phyloP scores from a whole-genome alignment of 2,113 vertebrate species.

The Penelope pileata region DNA sequence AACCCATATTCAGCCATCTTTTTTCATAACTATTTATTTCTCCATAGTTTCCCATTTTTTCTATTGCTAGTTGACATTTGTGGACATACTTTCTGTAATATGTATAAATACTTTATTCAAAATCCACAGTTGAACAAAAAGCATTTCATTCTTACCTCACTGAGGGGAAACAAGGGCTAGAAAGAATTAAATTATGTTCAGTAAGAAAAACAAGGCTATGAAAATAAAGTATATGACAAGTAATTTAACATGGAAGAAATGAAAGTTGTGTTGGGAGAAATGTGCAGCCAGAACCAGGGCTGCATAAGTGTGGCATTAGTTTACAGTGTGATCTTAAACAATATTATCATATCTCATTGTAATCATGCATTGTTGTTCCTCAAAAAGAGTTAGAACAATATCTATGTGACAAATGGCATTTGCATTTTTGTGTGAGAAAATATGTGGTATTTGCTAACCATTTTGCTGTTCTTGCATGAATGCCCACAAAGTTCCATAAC shows the following conservation, averaged over 20 bases:
- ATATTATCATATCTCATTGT: not conserved
- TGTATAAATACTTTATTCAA: not conserved
- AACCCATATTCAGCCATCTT: not conserved
- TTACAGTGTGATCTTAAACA: not conserved
- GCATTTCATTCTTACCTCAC: not conserved
- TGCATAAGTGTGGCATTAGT: not conserved
- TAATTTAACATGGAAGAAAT: not conserved
- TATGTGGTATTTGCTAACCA: not conserved
- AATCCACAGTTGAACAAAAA: not conserved
- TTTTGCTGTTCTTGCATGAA: not conserved
- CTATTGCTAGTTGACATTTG: rapidly evolving
- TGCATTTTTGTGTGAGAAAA: not conserved
- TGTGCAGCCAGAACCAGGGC: rapidly evolving
- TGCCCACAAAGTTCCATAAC: not conserved
- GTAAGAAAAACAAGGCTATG: not conserved
- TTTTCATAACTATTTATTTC: not conserved
- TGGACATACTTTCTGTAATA: not conserved
- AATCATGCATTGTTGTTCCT: not conserved
- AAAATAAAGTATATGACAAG: not conserved
- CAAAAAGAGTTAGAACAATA: not conserved
- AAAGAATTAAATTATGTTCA: not conserved
- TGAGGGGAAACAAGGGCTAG: not conserved
- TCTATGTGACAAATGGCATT: not conserved
- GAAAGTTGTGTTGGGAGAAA: not conserved
- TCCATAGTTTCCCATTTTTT: not conserved